These are phyloP conservation scores for Panopea generosa DNA, from an alignment of 2,888 invertebrate species.

Conservation along the genomic window DNA sequence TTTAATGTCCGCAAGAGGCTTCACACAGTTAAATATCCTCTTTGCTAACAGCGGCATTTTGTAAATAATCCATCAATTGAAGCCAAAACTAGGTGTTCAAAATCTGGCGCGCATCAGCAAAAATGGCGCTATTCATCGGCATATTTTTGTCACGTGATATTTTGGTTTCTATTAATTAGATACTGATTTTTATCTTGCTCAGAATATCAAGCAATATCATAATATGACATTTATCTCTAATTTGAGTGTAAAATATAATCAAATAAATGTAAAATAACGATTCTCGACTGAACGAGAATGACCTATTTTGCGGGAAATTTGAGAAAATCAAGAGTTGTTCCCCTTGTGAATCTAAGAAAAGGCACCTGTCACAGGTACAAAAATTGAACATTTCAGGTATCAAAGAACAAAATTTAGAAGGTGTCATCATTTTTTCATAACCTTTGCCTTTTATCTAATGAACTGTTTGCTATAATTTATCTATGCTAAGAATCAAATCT, in stretches of 20 bases:
- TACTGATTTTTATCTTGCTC: no score
- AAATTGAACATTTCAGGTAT: not conserved
- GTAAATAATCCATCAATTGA: conserved; percentile 64
- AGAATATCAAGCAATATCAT: no score
- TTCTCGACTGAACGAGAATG: conserved; percentile 17
- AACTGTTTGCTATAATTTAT: no score
- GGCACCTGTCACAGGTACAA: not conserved
- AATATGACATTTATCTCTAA: no score
- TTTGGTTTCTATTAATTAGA: conserved; percentile 27
- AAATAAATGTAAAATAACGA: no score
- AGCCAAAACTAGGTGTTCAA: conserved; percentile 72
- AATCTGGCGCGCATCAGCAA: conserved; percentile 83
- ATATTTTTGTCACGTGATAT: conserved; percentile 60
- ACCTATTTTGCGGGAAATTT: conserved; percentile 59
- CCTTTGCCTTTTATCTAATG: no score
- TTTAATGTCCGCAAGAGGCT: conserved; percentile 71
- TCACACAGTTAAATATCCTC: conserved; percentile 74
- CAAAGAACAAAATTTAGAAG: no score
- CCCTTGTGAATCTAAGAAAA: conserved; percentile 24
- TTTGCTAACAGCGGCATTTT: conserved; percentile 83
- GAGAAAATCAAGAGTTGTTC: conserved; percentile 26
- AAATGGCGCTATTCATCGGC: conserved; percentile 64
- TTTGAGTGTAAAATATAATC: no score
- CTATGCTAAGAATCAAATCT: no score
- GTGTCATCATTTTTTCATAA: no score